Evolutionary conservation across 2,797 vertebrate species (phyloP).

Genomic region (Coccyzus lansbergi): DNA sequence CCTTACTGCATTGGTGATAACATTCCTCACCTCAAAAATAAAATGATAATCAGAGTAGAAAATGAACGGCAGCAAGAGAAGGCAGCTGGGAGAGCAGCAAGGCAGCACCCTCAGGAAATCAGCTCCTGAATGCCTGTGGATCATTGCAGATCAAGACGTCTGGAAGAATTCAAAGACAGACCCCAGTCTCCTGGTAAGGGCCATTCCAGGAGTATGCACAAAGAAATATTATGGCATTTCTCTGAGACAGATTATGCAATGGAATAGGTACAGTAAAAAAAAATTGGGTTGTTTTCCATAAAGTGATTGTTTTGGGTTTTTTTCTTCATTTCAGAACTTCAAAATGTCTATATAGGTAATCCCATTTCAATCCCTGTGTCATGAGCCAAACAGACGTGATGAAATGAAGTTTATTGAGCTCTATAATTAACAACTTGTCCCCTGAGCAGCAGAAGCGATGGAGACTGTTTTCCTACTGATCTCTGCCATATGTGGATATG

Average conservation of each 20-base stretch:
- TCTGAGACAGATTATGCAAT: neutral
- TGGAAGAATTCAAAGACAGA: neutral
- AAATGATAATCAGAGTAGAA: neutral
- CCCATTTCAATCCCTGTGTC: neutral
- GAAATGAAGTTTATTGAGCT: neutral
- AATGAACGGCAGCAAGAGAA: neutral
- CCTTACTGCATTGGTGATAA: neutral
- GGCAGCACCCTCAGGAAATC: neutral
- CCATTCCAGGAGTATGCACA: neutral
- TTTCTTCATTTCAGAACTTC: neutral
- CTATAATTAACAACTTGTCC: neutral
- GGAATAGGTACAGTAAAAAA: neutral
- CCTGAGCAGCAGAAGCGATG: conserved; percentile 10
- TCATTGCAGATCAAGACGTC: neutral
- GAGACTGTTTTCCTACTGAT: neutral
- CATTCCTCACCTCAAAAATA: neutral
- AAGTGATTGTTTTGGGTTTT: neutral
- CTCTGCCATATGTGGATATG: neutral
- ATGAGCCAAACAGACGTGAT: neutral
- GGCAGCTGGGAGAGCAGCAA: neutral
- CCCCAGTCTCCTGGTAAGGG: neutral
- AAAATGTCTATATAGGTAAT: neutral
- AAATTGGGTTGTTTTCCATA: neutral
- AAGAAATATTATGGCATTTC: neutral
- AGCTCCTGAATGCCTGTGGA: neutral